Conservation (phyloP, 2,797 vertebrate species). For the Myotis planiceps region DNA sequence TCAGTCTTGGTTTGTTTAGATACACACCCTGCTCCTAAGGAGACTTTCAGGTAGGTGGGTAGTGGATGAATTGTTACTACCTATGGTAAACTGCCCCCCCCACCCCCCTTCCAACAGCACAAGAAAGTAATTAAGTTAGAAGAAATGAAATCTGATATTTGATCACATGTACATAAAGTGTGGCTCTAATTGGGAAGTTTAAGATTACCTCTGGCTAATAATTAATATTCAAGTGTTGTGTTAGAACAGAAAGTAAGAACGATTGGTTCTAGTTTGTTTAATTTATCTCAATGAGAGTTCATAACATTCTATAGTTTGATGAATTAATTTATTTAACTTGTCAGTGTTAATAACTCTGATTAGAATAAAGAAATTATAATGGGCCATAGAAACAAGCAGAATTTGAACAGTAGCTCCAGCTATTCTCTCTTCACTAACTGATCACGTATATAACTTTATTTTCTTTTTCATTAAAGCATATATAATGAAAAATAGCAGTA, state of each 20-base stretch:
- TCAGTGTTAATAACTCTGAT: slow-evolving; percentile 88
- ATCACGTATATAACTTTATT: slow-evolving; percentile 72
- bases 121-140: background rate
- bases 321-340: slow-evolving; percentile 89
- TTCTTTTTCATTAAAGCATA: slow-evolving; percentile 64
- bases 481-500: slow-evolving; percentile 36
- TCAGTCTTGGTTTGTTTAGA: background rate
- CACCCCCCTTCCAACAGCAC: accelerated
- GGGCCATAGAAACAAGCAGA: slow-evolving; percentile 61
- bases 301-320: slow-evolving; percentile 88
- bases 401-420: slow-evolving; percentile 74
- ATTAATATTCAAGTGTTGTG: slow-evolving; percentile 85
- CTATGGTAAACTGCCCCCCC: too few relatives aligned
- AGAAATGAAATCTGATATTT: background rate
- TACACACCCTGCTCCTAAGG: accelerated
- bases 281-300: slow-evolving; percentile 88
- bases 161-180: background rate
- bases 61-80: background rate
- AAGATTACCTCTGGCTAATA: slow-evolving; percentile 76
- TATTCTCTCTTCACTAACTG: slow-evolving; percentile 73
- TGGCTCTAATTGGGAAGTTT: slow-evolving; percentile 59
- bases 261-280: slow-evolving; percentile 86
- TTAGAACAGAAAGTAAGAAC: slow-evolving; percentile 82
- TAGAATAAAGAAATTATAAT: slow-evolving; percentile 83
- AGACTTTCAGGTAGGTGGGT: background rate